Evolutionary conservation across 2,797 vertebrate species (phyloP), one percentile per base, ranked within the genome.

Genomic region (Ctenosaura bakeri): DNA sequence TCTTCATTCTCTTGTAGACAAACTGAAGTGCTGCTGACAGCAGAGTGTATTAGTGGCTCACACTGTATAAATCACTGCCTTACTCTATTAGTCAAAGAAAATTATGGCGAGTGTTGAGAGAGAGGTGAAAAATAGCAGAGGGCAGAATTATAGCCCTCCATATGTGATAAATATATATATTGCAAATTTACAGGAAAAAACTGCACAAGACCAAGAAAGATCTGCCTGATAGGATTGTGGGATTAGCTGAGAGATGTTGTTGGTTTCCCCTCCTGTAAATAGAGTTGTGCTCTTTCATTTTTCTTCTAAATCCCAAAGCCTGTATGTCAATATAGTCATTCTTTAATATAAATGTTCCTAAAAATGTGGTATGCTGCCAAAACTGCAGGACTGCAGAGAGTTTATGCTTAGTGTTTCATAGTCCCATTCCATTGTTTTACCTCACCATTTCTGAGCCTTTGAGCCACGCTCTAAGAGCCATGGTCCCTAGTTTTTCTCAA

Each of bases 61-160:
- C 74, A 92, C 83, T 93, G 52, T 64, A 14, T 94, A 90, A 94
- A 94, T 96, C 94, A 95, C 92, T 7, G 10, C 80, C 69, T 85
- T 92, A 50, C 69, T 93, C 91, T 89, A 69, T 78, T 94, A 95
- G 87, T 94, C 93, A 96, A 94, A 86, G 54, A 93, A 95, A 96
- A 95, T 95, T 93, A 96, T 92, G 95, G 50, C 18, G 18, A 62
- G 26, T 92, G 93, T 90, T 73, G 86, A 83, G 32, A 90, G 52
- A 96, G 94, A 95, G 78, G 90, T 94, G 90, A 94, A 92, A 89
- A 93, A 88, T 52, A 91, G 78, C 84, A 92, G 69, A 89, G 88
- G 88, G 0, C 81, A 95, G 91, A 96, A 92, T 95, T 95, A 96
- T 86, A 95, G 85, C 13, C 9, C 0, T 91, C 71, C 54, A 32